A percentile compares a stretch with the other conserved stretches of the same genome.
These are phyloP conservation scores for Scophthalmus maximus DNA, from an alignment of 2,113 vertebrate genomes.

Conservation along the genomic window DNA sequence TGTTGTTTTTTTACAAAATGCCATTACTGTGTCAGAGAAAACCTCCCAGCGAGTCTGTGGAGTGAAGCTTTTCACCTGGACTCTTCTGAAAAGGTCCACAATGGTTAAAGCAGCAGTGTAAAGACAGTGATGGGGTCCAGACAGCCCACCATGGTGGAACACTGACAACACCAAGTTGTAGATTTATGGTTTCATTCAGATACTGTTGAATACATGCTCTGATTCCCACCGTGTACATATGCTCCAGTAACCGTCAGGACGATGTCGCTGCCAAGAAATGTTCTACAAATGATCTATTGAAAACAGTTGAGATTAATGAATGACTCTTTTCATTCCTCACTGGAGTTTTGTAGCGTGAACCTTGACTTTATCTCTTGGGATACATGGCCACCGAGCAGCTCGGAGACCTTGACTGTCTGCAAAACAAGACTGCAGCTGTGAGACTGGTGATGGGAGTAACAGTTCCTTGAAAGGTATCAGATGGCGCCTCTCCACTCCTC, in stretches of 20 bases:
- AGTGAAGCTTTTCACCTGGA: slow-evolving; percentile 9
- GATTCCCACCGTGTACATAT: slow-evolving; percentile 9
- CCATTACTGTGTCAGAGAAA: neutral
- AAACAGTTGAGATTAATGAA: slow-evolving; percentile 17
- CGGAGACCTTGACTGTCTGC: slow-evolving; percentile 78
- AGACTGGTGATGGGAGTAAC: slow-evolving; percentile 45
- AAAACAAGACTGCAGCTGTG: slow-evolving; percentile 80
- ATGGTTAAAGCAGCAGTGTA: too few species aligned
- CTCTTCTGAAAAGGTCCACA: too few species aligned
- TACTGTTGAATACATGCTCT: too few species aligned
- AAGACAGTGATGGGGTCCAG: neutral
- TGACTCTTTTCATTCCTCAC: slow-evolving; percentile 31
- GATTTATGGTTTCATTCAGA: too few species aligned
- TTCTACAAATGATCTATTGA: neutral
- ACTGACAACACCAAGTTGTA: too few species aligned
- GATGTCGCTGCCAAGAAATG: neutral
- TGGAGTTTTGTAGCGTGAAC: slow-evolving; percentile 40
- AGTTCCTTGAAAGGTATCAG: neutral
- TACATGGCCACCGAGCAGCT: neutral
- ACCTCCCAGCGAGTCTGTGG: neutral
- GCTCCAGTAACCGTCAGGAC: too few species aligned
- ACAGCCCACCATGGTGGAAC: too few species aligned
- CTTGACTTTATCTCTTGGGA: slow-evolving; percentile 69
- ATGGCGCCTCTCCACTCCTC: neutral
- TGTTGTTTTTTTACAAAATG: neutral